Conservation (phyloP, 2,888 invertebrate species). For the Hartigia nigra region DNA sequence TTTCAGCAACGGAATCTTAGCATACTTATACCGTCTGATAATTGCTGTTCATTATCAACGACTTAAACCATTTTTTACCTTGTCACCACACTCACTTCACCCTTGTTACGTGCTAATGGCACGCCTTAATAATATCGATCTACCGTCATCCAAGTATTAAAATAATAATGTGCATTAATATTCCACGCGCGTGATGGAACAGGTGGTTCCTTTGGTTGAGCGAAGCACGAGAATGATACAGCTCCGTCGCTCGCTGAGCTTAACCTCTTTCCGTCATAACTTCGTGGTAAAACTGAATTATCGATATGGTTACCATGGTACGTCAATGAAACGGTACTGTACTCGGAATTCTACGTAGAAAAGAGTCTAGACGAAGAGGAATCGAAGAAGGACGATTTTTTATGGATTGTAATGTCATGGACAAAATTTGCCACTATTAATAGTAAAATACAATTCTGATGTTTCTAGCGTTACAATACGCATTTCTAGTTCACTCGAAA, state of each 20-base stretch:
- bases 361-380: neutral
- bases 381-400: neutral
- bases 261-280: neutral
- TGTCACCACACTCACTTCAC: neutral
- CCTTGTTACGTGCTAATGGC: neutral
- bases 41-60: neutral
- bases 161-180: conserved; percentile 21
- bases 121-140: neutral
- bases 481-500: neutral
- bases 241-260: conserved; percentile 11
- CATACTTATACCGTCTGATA: neutral
- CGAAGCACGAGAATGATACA: conserved; percentile 19
- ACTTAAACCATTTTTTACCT: neutral
- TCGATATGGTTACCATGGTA: neutral
- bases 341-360: neutral
- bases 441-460: neutral
- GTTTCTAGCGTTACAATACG: neutral
- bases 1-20: too few species aligned
- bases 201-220: conserved; percentile 21
- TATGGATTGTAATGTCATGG: too few species aligned
- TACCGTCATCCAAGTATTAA: conserved; percentile 19
- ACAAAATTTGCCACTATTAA: too few species aligned
- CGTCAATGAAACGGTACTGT: too few species aligned
- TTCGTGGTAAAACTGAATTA: neutral
- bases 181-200: conserved; percentile 18